phyloP scores from a whole-genome alignment of 2,113 vertebrate species.

The Silurus meridionalis region DNA sequence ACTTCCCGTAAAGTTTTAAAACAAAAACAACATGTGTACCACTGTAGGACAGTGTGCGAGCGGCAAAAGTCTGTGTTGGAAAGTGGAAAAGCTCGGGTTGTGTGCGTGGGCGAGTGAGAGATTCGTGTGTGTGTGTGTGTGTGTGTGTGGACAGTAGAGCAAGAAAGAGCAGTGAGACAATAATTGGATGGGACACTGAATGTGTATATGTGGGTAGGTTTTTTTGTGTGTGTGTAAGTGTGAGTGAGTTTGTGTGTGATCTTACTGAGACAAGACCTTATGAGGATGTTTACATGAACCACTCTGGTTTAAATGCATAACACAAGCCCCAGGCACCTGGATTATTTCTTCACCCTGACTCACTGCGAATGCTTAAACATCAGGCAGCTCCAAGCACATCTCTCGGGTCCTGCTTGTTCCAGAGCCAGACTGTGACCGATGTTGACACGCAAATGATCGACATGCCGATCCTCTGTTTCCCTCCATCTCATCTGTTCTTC shows the following conservation, averaged over 20 bases:
- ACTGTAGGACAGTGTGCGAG: not conserved
- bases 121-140: not conserved
- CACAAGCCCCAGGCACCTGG: not conserved
- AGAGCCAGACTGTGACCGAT: not conserved
- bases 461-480: not conserved
- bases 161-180: not conserved
- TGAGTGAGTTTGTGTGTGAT: not conserved
- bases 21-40: not conserved
- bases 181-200: not conserved
- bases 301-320: not conserved
- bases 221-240: not conserved
- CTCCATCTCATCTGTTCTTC: not conserved
- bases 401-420: not conserved
- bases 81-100: not conserved
- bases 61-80: not conserved
- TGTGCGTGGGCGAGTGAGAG: slow-evolving; percentile 6
- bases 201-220: not conserved
- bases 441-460: not conserved
- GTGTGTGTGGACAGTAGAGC: not conserved
- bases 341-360: slow-evolving; percentile 15
- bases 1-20: not conserved
- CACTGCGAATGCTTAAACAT: slow-evolving; percentile 18
- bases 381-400: not conserved
- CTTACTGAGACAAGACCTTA: not conserved
- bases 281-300: not conserved